phyloP scores from a whole-genome alignment of 2,797 vertebrate genomes.

The Lepilemur ruficaudatus region DNA sequence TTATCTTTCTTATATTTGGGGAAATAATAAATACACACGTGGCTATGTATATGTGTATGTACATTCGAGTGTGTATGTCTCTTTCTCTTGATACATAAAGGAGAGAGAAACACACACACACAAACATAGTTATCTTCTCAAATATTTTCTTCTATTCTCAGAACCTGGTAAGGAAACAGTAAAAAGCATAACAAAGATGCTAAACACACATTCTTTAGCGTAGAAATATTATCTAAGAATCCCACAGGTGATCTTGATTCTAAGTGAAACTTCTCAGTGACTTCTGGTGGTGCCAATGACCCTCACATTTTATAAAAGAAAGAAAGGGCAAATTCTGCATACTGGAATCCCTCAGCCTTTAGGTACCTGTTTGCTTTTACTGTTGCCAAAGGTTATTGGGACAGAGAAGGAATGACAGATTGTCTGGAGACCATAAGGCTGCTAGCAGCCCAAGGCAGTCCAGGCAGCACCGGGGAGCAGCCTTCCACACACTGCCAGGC shows the following conservation, averaged over 20 bases:
- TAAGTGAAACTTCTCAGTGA: neutral
- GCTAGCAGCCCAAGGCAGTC: conserved; percentile 69
- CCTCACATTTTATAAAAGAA: neutral
- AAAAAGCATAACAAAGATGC: neutral
- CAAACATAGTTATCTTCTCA: neutral
- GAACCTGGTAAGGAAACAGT: neutral
- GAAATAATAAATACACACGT: neutral
- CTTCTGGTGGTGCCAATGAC: neutral
- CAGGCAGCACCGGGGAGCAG: conserved; percentile 66
- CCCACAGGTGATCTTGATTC: neutral
- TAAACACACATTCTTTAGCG: neutral
- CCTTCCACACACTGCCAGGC: conserved; percentile 72
- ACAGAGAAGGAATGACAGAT: conserved; percentile 78
- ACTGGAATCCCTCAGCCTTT: neutral
- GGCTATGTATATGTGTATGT: neutral
- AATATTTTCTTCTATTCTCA: neutral
- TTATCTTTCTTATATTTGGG: neutral
- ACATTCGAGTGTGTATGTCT: neutral
- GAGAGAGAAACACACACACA: neutral
- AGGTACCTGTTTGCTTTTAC: conserved; percentile 55
- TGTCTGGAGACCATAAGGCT: conserved; percentile 61
- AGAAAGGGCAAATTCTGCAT: neutral
- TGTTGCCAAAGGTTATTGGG: conserved; percentile 56
- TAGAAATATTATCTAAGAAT: neutral
- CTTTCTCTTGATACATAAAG: neutral